A percentile compares a stretch with the other conserved stretches of the same genome.
Evolutionary conservation across 2,113 vertebrate genomes (phyloP).

Genomic region (Thunnus maccoyii): DNA sequence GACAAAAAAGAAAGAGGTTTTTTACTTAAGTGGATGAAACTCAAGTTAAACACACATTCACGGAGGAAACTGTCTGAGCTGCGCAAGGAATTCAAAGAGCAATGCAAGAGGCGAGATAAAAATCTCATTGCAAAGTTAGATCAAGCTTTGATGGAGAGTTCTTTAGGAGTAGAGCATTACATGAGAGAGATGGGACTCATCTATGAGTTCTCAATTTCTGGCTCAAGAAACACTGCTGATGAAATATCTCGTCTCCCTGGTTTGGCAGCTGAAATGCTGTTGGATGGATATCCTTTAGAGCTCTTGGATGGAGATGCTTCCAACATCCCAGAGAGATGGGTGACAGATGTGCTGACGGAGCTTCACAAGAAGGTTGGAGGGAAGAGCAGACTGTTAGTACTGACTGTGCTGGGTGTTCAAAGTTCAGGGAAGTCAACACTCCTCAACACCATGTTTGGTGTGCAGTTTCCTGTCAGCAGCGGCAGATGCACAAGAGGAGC

Average conservation of each 20-base stretch:
- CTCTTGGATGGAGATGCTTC: slow-evolving; percentile 79
- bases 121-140: not conserved
- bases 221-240: not conserved
- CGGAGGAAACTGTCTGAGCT: not conserved
- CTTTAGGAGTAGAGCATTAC: too few species aligned
- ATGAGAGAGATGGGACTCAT: too few species aligned
- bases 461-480: slow-evolving; percentile 85
- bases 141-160: too few species aligned
- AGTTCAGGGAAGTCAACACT: slow-evolving; percentile 85
- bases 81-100: slow-evolving; percentile 7
- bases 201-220: slow-evolving; percentile 64
- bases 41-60: slow-evolving; percentile 50
- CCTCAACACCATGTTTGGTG: slow-evolving; percentile 90
- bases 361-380: slow-evolving; percentile 59
- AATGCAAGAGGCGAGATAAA: not conserved
- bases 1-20: slow-evolving; percentile 44
- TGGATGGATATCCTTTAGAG: slow-evolving; percentile 77
- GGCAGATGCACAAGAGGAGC: slow-evolving; percentile 84
- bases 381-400: slow-evolving; percentile 65
- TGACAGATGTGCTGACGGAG: slow-evolving; percentile 65
- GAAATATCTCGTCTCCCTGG: slow-evolving; percentile 42
- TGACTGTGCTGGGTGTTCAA: slow-evolving; percentile 80
- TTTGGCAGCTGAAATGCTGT: slow-evolving; percentile 72
- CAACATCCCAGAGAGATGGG: slow-evolving; percentile 72
- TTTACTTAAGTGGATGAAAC: slow-evolving; percentile 70